Evolutionary conservation across 2,888 invertebrate species (phyloP).

Genomic region (Sceliomorpha sp.): DNA sequence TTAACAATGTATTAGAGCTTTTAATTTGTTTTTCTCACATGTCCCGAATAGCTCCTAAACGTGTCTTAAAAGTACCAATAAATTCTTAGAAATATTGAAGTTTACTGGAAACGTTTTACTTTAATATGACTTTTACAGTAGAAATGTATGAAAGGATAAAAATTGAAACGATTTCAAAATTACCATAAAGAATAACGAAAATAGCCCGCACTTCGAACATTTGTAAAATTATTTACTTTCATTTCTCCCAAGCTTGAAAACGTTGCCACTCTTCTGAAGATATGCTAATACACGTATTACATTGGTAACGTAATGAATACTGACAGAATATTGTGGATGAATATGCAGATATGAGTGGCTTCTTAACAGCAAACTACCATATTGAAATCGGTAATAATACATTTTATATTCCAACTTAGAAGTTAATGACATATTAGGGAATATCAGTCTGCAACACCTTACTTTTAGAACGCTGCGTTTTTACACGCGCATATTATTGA

Average conservation of each 20-base stretch:
- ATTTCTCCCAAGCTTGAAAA: constrained; percentile 25
- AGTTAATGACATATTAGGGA: constrained; percentile 25
- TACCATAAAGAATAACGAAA: too few relatives aligned
- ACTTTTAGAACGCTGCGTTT: constrained; percentile 2
- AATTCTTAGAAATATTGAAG: too few relatives aligned
- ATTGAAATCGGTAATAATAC: constrained; percentile 47
- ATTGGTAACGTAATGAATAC: constrained; percentile 46
- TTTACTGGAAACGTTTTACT: too few relatives aligned
- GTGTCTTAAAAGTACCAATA: too few relatives aligned
- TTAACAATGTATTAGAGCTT: too few relatives aligned
- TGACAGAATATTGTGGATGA: constrained; percentile 32
- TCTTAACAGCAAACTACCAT: constrained; percentile 32
- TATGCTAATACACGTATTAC: constrained; percentile 44
- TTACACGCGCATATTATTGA: constrained; percentile 21
- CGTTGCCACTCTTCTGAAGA: constrained; percentile 15
- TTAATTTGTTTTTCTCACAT: too few relatives aligned
- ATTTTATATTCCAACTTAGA: constrained; percentile 22
- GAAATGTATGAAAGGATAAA: too few relatives aligned
- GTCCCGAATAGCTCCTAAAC: too few relatives aligned
- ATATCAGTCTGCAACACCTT: constrained; percentile 18
- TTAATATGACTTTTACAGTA: too few relatives aligned
- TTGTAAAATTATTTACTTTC: not conserved
- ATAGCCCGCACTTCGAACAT: too few relatives aligned
- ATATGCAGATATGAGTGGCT: constrained; percentile 43
- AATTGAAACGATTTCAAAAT: too few relatives aligned